Evolutionary conservation across 2,113 vertebrate genomes (phyloP), one percentile per base, ranked within the genome.

Genomic region (Brachypodius melanocephalos): DNA sequence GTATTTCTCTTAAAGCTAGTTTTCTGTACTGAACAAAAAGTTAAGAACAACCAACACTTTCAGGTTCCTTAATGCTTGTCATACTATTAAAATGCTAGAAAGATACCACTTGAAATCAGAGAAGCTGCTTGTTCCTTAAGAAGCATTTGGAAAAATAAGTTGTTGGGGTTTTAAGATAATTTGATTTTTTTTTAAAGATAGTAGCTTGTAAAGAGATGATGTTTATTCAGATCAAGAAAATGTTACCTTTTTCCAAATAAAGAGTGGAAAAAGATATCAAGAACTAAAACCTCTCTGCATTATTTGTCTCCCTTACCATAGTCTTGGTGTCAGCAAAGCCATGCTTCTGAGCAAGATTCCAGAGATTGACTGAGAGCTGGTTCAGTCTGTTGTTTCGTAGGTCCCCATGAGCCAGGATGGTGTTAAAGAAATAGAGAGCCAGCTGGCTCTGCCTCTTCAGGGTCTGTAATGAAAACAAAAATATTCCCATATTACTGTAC

Each of bases 281-380:
- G 10, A 87, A 77, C 25, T 66, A 36, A 43, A 55, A 29, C n/a
- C 49, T 75, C 14, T 59, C 22, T 62, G 62, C 52, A 49, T 38
- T 42, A 2, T 42, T 26, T 51, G n/a, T 59, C 19, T 8, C 63
- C 81, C 98, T 98, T 96, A 99, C 99, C 81, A 98, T 99, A 66
- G 98, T 96, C 55, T 98, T 98, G 8, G 98, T 98, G 85, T 99
- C 99, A 2, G 98, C 98, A 96, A 97, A 98, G 92, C 99, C 99
- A 0, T 99, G 98, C 85, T 99, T 99, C 97, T 99, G 99, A 62
- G 98, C 98, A 55, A 99, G 98, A 82, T 99, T 99, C 99, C 99
- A 99, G 93, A 99, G 98, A 79, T 98, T 99, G 79, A 99, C 98
- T 0, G 98, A 96, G 21, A 99, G 98, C 98, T 99, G 99, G 95